These are phyloP conservation scores for Glareola pratincola DNA, from an alignment of 2,113 vertebrate genomes.

Conservation along the genomic window DNA sequence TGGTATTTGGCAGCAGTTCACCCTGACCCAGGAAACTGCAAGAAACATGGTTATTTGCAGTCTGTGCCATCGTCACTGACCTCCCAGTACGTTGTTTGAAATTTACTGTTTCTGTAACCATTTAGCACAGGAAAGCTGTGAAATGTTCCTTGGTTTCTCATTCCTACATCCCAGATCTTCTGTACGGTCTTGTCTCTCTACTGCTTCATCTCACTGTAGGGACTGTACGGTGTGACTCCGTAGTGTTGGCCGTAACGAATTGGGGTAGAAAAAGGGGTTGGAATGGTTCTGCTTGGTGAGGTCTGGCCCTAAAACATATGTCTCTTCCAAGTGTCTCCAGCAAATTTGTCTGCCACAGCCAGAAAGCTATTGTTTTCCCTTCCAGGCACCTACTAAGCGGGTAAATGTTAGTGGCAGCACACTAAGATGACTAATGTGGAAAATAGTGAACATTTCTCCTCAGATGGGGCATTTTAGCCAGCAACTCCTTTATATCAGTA, in stretches of 20 bases:
- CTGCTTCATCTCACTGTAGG: background rate
- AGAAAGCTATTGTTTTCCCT: background rate
- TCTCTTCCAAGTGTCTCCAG: background rate
- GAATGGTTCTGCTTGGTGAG: background rate
- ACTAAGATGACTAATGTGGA: background rate
- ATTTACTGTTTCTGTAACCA: background rate
- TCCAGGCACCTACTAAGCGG: background rate
- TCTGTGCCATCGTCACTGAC: background rate
- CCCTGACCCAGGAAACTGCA: background rate
- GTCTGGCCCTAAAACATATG: accelerated
- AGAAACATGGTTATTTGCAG: background rate
- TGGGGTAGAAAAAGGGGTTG: background rate
- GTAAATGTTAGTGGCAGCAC: background rate
- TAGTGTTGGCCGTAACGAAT: background rate
- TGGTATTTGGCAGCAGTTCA: background rate
- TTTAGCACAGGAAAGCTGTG: background rate
- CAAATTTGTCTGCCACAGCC: background rate
- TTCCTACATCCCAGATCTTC: background rate
- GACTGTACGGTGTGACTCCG: accelerated
- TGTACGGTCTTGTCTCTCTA: accelerated
- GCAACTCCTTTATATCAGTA: background rate
- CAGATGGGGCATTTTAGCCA: background rate
- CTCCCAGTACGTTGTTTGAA: background rate
- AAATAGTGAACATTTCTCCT: background rate
- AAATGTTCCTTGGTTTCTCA: background rate